Conservation (phyloP, 2,888 invertebrate genomes). For the Cecidostiba fungosa region DNA sequence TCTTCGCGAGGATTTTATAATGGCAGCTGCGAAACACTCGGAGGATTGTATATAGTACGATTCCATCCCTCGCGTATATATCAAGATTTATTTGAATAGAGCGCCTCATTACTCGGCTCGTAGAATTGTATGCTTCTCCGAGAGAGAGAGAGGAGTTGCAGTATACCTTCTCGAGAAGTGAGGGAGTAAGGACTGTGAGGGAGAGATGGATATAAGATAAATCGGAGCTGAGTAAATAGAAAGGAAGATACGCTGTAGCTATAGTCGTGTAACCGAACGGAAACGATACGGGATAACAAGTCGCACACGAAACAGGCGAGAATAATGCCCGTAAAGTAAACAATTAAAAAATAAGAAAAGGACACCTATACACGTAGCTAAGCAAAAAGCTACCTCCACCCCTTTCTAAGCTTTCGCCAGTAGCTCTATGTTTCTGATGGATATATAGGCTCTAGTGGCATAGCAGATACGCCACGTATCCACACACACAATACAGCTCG, state of each 20-base stretch:
- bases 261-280: background rate
- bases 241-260: background rate
- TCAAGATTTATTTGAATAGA: conserved; percentile 79
- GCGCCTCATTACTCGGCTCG: conserved; percentile 77
- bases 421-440: too few relatives aligned
- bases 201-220: conserved; percentile 27
- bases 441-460: too few relatives aligned
- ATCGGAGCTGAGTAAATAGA: conserved; percentile 46
- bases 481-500: background rate
- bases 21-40: conserved; percentile 75
- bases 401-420: too few relatives aligned
- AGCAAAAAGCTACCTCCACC: background rate
- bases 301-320: background rate
- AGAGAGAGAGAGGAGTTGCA: conserved; percentile 52
- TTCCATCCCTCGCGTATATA: conserved; percentile 65
- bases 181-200: conserved; percentile 50
- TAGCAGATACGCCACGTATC: background rate
- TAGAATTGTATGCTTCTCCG: conserved; percentile 54
- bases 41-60: conserved; percentile 18
- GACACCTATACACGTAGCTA: background rate
- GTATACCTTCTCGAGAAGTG: conserved; percentile 32
- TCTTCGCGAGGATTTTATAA: conserved; percentile 70
- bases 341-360: background rate
- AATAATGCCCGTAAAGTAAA: background rate
- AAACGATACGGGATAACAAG: background rate